Base-by-base conservation (phyloP, 2,888 invertebrate species). In the Oscheius sp. region DNA sequence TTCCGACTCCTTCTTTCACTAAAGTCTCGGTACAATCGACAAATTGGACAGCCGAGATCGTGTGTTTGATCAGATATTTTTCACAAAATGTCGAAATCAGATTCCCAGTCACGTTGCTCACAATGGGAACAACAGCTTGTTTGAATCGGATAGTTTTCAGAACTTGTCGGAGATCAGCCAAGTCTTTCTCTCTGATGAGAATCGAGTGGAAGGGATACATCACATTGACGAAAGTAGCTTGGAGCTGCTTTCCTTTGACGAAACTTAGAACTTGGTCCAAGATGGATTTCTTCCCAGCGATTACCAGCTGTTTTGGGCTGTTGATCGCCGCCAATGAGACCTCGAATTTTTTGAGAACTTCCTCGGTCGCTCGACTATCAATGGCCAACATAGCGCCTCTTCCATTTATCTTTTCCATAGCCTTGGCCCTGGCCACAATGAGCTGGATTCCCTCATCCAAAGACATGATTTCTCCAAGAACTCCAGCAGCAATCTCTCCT, bases 171-270 rank as follows among this genome's bases (percentile, higher is more conserved):
- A 82, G 53, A 6, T 58, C 71, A 27, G 61, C 29, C 1, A 82
- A 63, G 63, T 82, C 75, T 25, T 76, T 58, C 31, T 77, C 75
- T 52, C 64, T 55, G 53, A 82, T 78, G 10, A 81, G 65, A 20
- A 68, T 64, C 25, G 79, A 79, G 67, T 83, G 83, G 69, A 83
- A 83, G 15, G 82, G 80, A 57, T 79, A 83, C 31, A 69, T 63
- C n/a, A 71, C 67, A 53, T 78, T 82, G n/a, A 83, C 74, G 27
- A 73, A 72, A 25, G 74, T 81, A n/a, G 73, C 72, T 65, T 75
- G 73, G 46, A 70, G 72, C 10, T 72, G 73, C 53, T 72, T 53
- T 5, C 55, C 61, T 46, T 77, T 77, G 6, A 77, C 74, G 29
- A 61, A 73, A n/a, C 61, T 61, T n/a, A 75, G 45, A 10, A 70